These are phyloP conservation scores for Pogonognathellus flavescens DNA, from an alignment of 1,140 invertebrate genomes.

Conservation along the genomic window DNA sequence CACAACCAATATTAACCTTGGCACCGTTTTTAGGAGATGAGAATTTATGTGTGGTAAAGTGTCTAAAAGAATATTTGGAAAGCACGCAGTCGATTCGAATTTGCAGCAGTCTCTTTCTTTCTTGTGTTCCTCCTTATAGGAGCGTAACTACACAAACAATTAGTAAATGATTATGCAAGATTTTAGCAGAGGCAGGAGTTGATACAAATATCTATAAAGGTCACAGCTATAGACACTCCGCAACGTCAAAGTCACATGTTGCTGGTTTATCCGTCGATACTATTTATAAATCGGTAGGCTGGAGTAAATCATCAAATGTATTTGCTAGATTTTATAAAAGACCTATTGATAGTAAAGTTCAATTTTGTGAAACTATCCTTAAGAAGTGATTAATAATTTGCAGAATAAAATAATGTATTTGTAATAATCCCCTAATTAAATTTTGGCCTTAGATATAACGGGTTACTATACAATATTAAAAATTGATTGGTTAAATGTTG, in stretches of 20 bases:
- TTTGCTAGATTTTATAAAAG: conserved; percentile 47
- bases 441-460: no score
- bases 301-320: not conserved
- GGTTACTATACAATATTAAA: no score
- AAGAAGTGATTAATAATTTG: no score
- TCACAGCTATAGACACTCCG: conserved; percentile 26
- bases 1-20: not conserved
- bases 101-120: not conserved
- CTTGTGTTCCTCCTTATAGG: not conserved
- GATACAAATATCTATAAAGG: not conserved
- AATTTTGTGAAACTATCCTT: no score
- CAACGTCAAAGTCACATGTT: not conserved
- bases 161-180: not conserved
- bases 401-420: no score
- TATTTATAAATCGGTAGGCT: conserved; percentile 25
- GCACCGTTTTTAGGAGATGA: not conserved
- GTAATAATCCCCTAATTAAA: no score
- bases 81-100: not conserved
- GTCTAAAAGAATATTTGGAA: conserved; percentile 9
- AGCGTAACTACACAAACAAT: conserved; percentile 1
- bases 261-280: not conserved
- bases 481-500: no score
- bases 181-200: not conserved
- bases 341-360: not conserved
- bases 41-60: not conserved